Evolutionary conservation across 2,888 invertebrate species (phyloP).

Genomic region (Monochamus alternatus): DNA sequence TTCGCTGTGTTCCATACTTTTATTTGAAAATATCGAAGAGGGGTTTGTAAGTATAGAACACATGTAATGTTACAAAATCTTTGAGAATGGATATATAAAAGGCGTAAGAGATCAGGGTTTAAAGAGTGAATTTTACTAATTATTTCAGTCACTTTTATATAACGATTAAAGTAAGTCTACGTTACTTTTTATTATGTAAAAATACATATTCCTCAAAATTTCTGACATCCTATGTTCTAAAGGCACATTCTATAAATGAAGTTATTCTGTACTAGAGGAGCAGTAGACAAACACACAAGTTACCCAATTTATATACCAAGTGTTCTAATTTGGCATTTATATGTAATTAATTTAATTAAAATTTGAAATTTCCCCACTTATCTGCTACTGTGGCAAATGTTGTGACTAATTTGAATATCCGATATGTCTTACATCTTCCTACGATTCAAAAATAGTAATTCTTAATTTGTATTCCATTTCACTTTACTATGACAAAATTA

Average conservation of each 20-base stretch:
- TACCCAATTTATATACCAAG: background rate
- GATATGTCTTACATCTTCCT: no score
- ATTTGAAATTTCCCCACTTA: no score
- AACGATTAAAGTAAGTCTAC: background rate
- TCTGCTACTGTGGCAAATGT: background rate
- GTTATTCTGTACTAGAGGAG: slow-evolving; percentile 4
- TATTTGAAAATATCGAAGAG: slow-evolving; percentile 22
- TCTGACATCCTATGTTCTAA: slow-evolving; percentile 20
- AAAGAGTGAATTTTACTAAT: slow-evolving; percentile 10
- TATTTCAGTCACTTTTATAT: slow-evolving; percentile 15
- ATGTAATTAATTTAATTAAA: background rate
- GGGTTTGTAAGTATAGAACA: slow-evolving; percentile 20
- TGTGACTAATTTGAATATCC: no score
- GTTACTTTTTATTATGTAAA: background rate
- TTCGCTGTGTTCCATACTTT: slow-evolving; percentile 24
- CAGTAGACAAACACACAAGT: slow-evolving; percentile 1
- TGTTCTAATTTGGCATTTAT: background rate
- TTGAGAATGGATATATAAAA: slow-evolving; percentile 25
- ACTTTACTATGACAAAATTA: no score
- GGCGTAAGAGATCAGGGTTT: background rate
- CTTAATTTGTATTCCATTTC: no score
- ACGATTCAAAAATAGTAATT: no score
- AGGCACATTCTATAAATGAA: slow-evolving; percentile 30
- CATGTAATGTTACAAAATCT: slow-evolving; percentile 29
- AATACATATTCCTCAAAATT: slow-evolving; percentile 9